These are phyloP conservation scores for Diarsia dahlii DNA, from an alignment of 2,888 invertebrate genomes.

Conservation along the genomic window DNA sequence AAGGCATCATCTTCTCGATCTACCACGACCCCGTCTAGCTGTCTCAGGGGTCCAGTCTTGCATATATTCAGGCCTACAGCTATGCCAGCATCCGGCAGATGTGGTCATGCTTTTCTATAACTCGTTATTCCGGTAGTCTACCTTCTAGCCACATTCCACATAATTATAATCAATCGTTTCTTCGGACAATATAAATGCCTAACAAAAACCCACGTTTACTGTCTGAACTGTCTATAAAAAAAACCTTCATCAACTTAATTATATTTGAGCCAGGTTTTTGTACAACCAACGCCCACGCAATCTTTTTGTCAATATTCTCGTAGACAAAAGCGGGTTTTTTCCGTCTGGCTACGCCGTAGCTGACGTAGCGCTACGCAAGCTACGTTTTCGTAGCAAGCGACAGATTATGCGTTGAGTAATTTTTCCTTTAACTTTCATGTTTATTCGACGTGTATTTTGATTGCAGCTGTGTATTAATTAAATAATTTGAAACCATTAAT, in stretches of 20 bases:
- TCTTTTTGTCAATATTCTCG: neutral
- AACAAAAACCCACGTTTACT: neutral
- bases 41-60: no score
- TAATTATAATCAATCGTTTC: neutral
- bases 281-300: neutral
- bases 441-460: neutral
- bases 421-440: constrained; percentile 2
- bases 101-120: no score
- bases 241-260: neutral
- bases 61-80: no score
- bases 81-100: no score
- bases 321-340: neutral
- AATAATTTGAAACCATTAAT: neutral
- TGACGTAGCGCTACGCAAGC: constrained; percentile 33
- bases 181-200: neutral
- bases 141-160: neutral
- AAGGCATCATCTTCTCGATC: no score
- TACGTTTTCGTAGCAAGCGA: constrained; percentile 36
- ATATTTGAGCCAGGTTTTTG: neutral
- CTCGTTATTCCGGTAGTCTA: no score
- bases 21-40: no score
- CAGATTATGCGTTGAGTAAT: neutral
- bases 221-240: neutral
- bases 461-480: neutral
- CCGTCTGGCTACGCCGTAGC: constrained; percentile 44